phyloP scores from a whole-genome alignment of 2,888 invertebrate species.

The Eupithecia subfuscata region DNA sequence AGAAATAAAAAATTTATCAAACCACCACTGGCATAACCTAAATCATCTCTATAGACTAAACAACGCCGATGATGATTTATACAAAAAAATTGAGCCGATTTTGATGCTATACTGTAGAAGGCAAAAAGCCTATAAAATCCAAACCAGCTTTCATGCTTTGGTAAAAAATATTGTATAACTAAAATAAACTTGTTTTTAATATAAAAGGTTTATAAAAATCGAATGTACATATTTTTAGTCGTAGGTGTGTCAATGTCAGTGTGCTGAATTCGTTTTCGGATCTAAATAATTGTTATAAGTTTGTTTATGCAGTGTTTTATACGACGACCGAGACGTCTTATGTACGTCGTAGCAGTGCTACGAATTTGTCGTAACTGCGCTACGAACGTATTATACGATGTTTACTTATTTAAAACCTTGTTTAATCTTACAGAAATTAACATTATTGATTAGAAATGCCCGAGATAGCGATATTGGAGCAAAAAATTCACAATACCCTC shows the following conservation, averaged over 20 bases:
- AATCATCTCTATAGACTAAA: too few relatives aligned
- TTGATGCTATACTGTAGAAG: neutral
- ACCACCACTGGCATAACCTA: too few relatives aligned
- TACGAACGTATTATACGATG: neutral
- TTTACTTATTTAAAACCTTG: neutral
- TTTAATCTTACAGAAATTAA: neutral
- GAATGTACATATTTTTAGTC: neutral
- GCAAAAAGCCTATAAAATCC: neutral
- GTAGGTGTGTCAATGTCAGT: neutral
- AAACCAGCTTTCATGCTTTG: neutral
- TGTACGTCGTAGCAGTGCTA: slow-evolving; percentile 2
- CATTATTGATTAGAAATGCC: neutral
- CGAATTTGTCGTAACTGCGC: neutral
- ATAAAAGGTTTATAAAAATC: neutral
- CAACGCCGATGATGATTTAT: too few relatives aligned
- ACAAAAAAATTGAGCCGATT: neutral
- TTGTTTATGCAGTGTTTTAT: too few relatives aligned
- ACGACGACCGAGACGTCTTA: neutral
- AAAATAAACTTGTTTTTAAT: neutral
- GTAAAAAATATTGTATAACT: neutral
- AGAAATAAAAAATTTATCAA: too few relatives aligned
- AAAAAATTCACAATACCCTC: neutral
- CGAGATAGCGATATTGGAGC: neutral
- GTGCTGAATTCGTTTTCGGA: neutral
- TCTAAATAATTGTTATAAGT: too few relatives aligned